A percentile compares a stretch with the other conserved stretches of the same genome.
Conservation (phyloP, 2,888 invertebrate species). For the Caenorhabditis auriculariae region DNA sequence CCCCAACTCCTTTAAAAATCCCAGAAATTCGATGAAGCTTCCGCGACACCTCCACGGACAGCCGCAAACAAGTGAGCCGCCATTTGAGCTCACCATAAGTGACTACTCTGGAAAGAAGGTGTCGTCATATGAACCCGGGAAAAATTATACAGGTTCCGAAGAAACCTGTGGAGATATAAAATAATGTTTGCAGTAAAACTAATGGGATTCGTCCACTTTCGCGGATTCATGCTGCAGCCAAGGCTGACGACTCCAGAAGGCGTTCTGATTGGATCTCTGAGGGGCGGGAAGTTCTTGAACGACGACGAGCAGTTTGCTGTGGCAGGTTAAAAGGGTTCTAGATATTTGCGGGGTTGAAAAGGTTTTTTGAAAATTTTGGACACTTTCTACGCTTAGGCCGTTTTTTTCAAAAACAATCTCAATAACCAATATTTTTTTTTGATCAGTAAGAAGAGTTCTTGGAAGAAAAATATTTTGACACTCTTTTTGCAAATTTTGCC, state of each 20-base stretch:
- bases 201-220: constrained; percentile 39
- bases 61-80: constrained; percentile 32
- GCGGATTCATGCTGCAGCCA: constrained; percentile 46
- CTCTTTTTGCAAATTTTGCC: too few relatives aligned
- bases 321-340: too few relatives aligned
- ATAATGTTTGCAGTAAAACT: constrained; percentile 27
- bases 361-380: too few relatives aligned
- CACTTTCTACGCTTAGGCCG: not conserved
- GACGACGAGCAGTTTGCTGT: constrained; percentile 33
- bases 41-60: constrained; percentile 30
- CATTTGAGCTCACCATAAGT: constrained; percentile 31
- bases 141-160: constrained; percentile 34
- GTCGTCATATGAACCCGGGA: constrained; percentile 21
- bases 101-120: constrained; percentile 23
- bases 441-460: too few relatives aligned
- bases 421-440: too few relatives aligned
- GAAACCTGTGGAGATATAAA: too few relatives aligned
- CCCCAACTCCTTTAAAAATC: too few relatives aligned
- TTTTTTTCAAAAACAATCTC: not conserved
- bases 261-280: constrained; percentile 39
- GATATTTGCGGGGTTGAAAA: too few relatives aligned
- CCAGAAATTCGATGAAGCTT: constrained; percentile 27
- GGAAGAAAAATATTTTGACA: too few relatives aligned
- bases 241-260: constrained; percentile 37
- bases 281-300: constrained; percentile 44